These are phyloP conservation scores for Smutsia gigantea DNA, from an alignment of 2,797 vertebrate genomes.

Conservation along the genomic window DNA sequence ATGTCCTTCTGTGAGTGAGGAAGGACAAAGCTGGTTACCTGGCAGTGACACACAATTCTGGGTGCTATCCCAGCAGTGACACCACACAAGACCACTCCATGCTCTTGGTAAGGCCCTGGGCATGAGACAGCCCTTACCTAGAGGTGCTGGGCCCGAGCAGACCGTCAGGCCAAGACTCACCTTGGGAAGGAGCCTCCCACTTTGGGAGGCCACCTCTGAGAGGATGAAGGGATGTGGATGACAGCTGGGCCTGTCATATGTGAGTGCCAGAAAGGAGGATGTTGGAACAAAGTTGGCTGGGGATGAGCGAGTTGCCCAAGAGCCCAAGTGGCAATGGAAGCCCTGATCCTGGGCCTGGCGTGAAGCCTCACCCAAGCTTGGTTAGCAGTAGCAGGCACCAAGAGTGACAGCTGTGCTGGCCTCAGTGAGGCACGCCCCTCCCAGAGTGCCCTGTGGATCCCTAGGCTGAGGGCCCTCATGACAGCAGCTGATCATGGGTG, in stretches of 20 bases:
- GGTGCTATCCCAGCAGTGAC: neutral
- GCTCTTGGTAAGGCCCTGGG: neutral
- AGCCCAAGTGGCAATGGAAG: too few relatives aligned
- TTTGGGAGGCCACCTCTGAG: neutral
- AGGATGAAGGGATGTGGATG: neutral
- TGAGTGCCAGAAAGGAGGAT: neutral
- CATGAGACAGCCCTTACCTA: neutral
- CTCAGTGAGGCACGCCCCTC: neutral
- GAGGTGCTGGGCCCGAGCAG: fast-evolving
- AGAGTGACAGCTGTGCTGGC: neutral
- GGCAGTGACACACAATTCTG: fast-evolving
- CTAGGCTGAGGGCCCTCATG: neutral
- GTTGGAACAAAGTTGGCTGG: too few relatives aligned
- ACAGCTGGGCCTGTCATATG: neutral
- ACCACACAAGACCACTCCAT: fast-evolving
- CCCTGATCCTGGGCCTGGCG: neutral
- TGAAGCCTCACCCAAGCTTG: neutral
- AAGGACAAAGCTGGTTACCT: neutral
- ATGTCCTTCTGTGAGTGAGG: slow-evolving; percentile 90
- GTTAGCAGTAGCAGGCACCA: neutral
- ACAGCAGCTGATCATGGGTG: neutral
- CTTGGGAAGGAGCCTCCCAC: neutral
- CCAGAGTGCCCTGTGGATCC: neutral
- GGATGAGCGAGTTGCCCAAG: neutral
- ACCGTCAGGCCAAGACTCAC: neutral